Percentiles rank a stretch among this genome's conserved stretches.
phyloP scores from a whole-genome alignment of 2,113 vertebrate species.

The Prunella fulvescens region DNA sequence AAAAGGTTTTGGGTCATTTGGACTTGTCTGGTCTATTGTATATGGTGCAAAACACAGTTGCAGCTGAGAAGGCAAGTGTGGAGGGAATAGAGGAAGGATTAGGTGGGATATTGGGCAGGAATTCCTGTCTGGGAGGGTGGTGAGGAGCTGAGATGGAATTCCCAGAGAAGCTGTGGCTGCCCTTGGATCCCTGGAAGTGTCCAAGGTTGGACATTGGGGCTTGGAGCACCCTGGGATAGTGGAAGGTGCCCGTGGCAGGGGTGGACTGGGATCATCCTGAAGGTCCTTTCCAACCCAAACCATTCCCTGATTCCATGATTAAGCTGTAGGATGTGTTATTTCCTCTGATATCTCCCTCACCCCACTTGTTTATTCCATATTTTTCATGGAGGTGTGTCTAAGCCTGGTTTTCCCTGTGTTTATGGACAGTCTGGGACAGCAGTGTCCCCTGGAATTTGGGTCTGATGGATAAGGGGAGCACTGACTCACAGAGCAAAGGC shows the following conservation, averaged over 20 bases:
- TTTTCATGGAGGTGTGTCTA: neutral
- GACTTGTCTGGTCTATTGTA: neutral
- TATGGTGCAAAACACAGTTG: neutral
- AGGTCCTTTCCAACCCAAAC: neutral
- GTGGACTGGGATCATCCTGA: neutral
- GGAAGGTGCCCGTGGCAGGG: neutral
- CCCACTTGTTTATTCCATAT: neutral
- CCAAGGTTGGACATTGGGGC: fast-evolving
- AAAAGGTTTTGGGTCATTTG: neutral
- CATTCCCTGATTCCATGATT: neutral
- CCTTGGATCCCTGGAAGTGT: neutral
- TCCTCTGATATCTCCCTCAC: neutral
- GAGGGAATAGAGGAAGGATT: neutral
- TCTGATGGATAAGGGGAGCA: neutral
- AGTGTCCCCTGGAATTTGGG: neutral
- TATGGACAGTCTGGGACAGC: neutral
- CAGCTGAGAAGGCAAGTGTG: neutral
- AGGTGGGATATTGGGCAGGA: neutral
- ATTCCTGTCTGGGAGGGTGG: neutral
- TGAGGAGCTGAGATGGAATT: fast-evolving
- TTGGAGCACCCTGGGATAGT: neutral
- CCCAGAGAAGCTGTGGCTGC: neutral
- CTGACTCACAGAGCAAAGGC: neutral
- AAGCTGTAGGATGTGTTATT: neutral
- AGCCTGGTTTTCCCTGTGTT: neutral